Evolutionary conservation across 2,888 invertebrate genomes (phyloP), one percentile per base, ranked within the genome.

Genomic region (Melinaea menophilus): DNA sequence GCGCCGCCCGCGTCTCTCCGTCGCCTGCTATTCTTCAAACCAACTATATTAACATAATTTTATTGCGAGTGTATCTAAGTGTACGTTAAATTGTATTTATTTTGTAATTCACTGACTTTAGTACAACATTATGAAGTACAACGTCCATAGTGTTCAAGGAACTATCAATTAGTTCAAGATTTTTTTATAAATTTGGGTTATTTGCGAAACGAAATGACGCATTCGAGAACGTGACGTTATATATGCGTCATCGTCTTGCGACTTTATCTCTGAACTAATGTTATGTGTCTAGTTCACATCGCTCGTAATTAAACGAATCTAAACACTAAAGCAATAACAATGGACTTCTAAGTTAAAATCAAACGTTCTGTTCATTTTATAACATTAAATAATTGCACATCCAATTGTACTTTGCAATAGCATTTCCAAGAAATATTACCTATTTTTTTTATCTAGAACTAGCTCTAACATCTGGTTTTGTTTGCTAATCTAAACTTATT

Each of bases 1-100:
- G 86, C 86, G 87, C 84, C 82, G 76, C 79, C 79, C 73, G 77
- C 81, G 79, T 73, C 79, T 77, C 75, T 71, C 74, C 81, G 78
- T 79, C 82, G 79, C 76, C 77, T 74, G 11, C 82, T 84, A 83
- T 80, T 84, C 85, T 83, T 81, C 74, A 80, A 72, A 55, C 58
- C 37, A 63, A 59, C 57, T 54, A 55, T 61, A 51, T 59, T 59
- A 58, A 59, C 54, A 22, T 41, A 55, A 41, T n/a, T 45, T 51
- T 55, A 56, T 34, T 55, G 58, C 62, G 31, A 51, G 9, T 31
- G 9, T 31, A 31, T 51, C 31, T 51, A 31, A 51, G 31, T 13
- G 13, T 51, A 51, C 51, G 5, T 31, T 31, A 22, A 9, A 1
- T 2, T 31, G 7, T 9, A 41, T 31, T 9, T 9, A 51, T 51